Base-by-base conservation (phyloP, 2,797 vertebrate species). In the Dromococcyx pavoninus region DNA sequence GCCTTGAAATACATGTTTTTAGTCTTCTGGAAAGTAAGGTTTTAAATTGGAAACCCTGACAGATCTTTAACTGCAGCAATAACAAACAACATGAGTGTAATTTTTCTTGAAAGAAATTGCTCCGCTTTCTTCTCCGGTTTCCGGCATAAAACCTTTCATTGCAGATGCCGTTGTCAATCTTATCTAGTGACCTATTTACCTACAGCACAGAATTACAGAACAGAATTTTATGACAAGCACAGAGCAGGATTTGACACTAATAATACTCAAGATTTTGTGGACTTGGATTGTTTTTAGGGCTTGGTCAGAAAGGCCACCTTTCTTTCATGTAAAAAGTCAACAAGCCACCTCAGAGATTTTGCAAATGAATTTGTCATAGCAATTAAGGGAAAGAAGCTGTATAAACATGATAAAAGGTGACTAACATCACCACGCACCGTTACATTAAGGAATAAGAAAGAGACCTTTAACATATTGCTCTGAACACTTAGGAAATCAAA, bases 151-250 rank as follows among this genome's bases (percentile, higher is more conserved):
- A 82, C 78, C 87, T 75, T 78, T 89, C 93, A 92, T 79, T 88
- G 90, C 27, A 27, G 66, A 76, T 61, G 37, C 89, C 64, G 81
- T 65, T 91, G 91, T 97, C 97, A 95, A 27, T 97, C 96, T 95
- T 88, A 78, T 72, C 90, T 93, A 88, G 89, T 62, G 76, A 95
- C 85, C 94, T 95, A 61, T 96, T 96, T 97, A 94, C 85, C 77
- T 71, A 62, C 85, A 89, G 85, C 41, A 77, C 77, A 81, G 75
- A 84, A 94, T 95, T 93, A 75, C 80, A 85, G 94, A 93, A 88
- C 56, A 77, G 72, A 72, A 54, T 89, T 77, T 69, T 81, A 83
- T 96, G 83, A 88, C 54, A 65, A 72, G 30, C 21, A 73, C 41
- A 28, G 83, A 84, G 62, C 37, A 54, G 77, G 76, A 3, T 80